Percentiles rank a stretch among this genome's conserved stretches.
These are phyloP conservation scores for Erynnis tages DNA, from an alignment of 2,888 invertebrate genomes.

Conservation along the genomic window DNA sequence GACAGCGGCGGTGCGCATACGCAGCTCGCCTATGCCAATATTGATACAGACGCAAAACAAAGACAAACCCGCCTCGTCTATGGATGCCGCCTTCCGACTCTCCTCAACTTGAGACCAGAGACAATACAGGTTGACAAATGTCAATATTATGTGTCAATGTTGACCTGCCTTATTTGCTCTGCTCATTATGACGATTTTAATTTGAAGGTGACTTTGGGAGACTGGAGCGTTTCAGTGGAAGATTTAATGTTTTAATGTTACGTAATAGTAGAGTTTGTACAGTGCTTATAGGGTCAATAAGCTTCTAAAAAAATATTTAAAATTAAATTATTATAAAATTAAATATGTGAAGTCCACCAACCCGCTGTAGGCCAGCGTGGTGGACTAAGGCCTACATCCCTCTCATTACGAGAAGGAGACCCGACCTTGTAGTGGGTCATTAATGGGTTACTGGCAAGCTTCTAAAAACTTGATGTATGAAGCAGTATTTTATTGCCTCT, in stretches of 20 bases:
- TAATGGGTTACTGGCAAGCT: too few species aligned
- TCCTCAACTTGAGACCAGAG: slow-evolving; percentile 21
- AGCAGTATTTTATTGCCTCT: too few species aligned
- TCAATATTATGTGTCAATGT: slow-evolving; percentile 28
- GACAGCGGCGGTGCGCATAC: slow-evolving; percentile 14
- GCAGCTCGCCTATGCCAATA: slow-evolving; percentile 23
- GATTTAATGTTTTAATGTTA: neutral
- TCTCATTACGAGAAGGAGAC: too few species aligned
- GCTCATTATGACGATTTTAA: slow-evolving; percentile 23
- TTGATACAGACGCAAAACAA: slow-evolving; percentile 26
- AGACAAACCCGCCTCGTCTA: slow-evolving; percentile 14
- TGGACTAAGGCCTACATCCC: neutral
- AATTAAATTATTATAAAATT: too few species aligned
- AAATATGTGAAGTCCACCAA: too few species aligned
- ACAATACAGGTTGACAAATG: slow-evolving; percentile 27
- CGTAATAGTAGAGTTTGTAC: too few species aligned
- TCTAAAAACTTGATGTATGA: too few species aligned
- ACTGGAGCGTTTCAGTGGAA: slow-evolving; percentile 1
- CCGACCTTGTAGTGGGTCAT: too few species aligned
- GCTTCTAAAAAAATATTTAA: too few species aligned
- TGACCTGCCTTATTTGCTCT: slow-evolving; percentile 12
- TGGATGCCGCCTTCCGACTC: neutral
- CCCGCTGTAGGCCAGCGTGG: too few species aligned
- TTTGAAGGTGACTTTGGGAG: slow-evolving; percentile 25
- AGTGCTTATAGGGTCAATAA: too few species aligned